Evolutionary conservation across 2,888 invertebrate genomes (phyloP), one percentile per base, ranked within the genome.

Genomic region (Emmelina monodactyla): DNA sequence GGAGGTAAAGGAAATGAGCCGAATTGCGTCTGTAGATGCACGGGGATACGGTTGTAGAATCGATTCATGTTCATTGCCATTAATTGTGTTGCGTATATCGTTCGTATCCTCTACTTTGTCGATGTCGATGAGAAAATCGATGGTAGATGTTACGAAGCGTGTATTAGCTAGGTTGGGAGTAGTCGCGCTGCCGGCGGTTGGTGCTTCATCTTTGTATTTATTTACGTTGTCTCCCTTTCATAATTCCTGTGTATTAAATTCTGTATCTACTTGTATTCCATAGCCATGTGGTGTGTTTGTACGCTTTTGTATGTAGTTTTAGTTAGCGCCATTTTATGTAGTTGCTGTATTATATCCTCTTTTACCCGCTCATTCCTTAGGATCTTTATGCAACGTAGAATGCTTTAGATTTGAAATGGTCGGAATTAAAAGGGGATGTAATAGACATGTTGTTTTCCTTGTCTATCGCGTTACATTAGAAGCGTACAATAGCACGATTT

Each of bases 1-100:
- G 88, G 94, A 96, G 94, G 95, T 96, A 91, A 88, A 67, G 56
- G 35, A 47, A 49, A 49, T 47, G n/a, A 47, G 48, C 53, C 42
- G 51, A 41, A 52, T 55, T 43, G 42, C 42, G 47, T 42, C 46
- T 50, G 67, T 71, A 71, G 70, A 62, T 73, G 68, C 67, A 52
- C 44, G 46, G 61, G 75, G 75, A 71, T 68, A 59, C 62, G 76
- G 78, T 62, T 60, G 65, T 73, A 72, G 68, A 45, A 25, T 58
- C 58, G 58, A 49, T 53, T 62, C 69, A 69, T 65, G 59, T 55
- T 66, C 70, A 72, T 68, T 62, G 61, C 54, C 63, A 65, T 63
- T 55, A 29, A 55, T 54, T 70, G 58, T 66, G 56, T 55, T 38
- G 42, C 39, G 47, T 25, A 37, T 32, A 38, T 31, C n/a, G 16